Base-by-base conservation (phyloP, 2,888 invertebrate species). In the Drosophila prolongata region DNA sequence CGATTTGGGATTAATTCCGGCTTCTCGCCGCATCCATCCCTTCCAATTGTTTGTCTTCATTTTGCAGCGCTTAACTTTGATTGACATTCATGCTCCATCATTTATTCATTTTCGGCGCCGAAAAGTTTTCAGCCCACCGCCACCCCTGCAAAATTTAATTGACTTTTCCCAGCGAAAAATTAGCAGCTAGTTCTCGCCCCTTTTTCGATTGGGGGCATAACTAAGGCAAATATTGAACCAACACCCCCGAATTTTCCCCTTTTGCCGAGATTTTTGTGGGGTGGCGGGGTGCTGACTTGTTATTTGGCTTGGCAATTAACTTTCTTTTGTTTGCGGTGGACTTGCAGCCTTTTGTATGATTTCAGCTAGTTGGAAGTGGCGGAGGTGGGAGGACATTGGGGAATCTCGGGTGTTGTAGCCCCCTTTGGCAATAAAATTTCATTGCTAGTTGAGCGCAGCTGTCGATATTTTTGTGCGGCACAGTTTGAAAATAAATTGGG, bases 51-150 rank as follows among this genome's bases (percentile, higher is more conserved):
- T 85, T 89, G 85, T 84, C 87, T 89, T 87, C 85, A 84, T 85
- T 85, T 67, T 80, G 81, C 81, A 76, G 76, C 71, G 85, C 79
- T 76, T 79, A 89, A 79, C 79, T 75, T 79, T 87, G 85, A 85
- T 85, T 85, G 85, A 89, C 89, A 89, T 85, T 89, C 89, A 87
- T 89, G 84, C 76, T 58, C 76, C 81, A 85, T 85, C 85, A 89
- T 87, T 85, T 89, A 89, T 85, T 87, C 85, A 85, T 80, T 87
- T 78, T 78, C 73, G 73, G 76, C 64, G 77, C 83, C 84, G 58
- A 67, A 66, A 80, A 83, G 67, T 78, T 78, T 37, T 24, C 52
- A 34, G 9, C 53, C 54, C 13, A 27, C 40, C 30, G 34, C 37
- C 43, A 24, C 34, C 11, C 34, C 38, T 43, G 47, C 44, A 40